Base-by-base conservation (phyloP, 2,797 vertebrate genomes). In the Poeciliopsis turneri region DNA sequence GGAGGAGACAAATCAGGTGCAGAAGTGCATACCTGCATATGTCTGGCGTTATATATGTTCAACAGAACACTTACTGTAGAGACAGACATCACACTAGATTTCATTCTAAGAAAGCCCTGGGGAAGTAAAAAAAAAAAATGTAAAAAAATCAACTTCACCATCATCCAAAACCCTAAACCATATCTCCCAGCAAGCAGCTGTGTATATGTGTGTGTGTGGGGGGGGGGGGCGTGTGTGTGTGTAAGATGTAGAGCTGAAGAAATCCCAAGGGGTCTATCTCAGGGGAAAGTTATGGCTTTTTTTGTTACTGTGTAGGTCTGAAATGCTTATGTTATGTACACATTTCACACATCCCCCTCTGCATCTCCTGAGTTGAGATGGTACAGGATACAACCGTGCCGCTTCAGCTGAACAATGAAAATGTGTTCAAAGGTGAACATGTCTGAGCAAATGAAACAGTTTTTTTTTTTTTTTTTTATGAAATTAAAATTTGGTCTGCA, bases 11-110 rank as follows among this genome's bases (percentile, higher is more conserved):
- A 49, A 75, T 77, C 77, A 73, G 81, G n/a, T 77, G 78, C 43
- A 28, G 79, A 69, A 83, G 47, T 72, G 75, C 80, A 75, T 75
- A 45, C 55, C 45, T 79, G 36, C 57, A n/a, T 69, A 36, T 78
- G 64, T 72, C 83, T 77, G 72, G 75, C 84, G 86, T 92, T 82
- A 75, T 84, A 86, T 61, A 79, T 53, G 78, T 78, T 92, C 86
- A 89, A 86, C 89, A 89, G 84, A 88, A 83, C 61, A 82, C 77
- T 89, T 85, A 91, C 86, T 73, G 64, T 86, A 82, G 82, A 92
- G 92, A 93, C 90, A 93, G 92, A 90, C 81, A 92, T 93, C 92
- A 91, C 83, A 88, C 79, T 74, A 72, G 87, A 94, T 94, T 92
- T 89, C 74, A 90, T 89, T 88, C 87, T 84, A 64, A 89, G 85